Percentiles rank a stretch among this genome's conserved stretches.
These are phyloP conservation scores for Bellardia bayeri DNA, from an alignment of 2,888 invertebrate species.

Conservation along the genomic window DNA sequence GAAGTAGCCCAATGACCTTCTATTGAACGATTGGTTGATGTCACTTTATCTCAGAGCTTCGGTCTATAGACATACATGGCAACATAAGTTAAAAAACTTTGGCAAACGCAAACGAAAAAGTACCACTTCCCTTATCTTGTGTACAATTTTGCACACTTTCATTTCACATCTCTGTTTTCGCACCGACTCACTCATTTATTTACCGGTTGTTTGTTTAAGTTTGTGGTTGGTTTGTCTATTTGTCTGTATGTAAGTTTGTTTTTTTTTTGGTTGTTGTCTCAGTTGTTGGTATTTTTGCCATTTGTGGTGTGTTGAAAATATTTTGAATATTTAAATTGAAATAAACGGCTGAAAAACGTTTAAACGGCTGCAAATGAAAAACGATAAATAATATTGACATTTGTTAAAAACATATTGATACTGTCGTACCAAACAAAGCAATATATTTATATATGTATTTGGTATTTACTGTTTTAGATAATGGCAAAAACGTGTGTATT, in stretches of 20 bases:
- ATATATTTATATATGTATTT: neutral
- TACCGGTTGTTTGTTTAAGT: conserved; percentile 5
- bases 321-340: conserved; percentile 56
- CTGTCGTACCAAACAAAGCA: neutral
- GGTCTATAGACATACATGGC: too few relatives aligned
- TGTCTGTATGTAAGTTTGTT: neutral
- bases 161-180: neutral
- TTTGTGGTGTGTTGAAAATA: conserved; percentile 17
- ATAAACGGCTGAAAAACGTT: conserved; percentile 16
- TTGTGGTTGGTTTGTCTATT: neutral
- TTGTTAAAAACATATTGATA: conserved; percentile 28
- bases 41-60: too few relatives aligned
- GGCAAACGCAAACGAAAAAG: too few relatives aligned
- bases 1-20: too few relatives aligned
- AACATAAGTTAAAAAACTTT: too few relatives aligned
- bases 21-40: too few relatives aligned
- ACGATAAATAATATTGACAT: conserved; percentile 43
- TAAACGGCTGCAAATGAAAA: conserved; percentile 12
- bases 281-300: neutral
- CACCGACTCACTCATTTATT: neutral
- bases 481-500: conserved; percentile 30
- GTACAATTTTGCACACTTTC: neutral
- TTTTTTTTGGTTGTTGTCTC: neutral
- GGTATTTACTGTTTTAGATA: neutral
- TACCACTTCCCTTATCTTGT: neutral